A percentile compares a stretch with the other conserved stretches of the same genome.
Evolutionary conservation across 2,888 invertebrate genomes (phyloP).

Genomic region (Amphipoea oculea): DNA sequence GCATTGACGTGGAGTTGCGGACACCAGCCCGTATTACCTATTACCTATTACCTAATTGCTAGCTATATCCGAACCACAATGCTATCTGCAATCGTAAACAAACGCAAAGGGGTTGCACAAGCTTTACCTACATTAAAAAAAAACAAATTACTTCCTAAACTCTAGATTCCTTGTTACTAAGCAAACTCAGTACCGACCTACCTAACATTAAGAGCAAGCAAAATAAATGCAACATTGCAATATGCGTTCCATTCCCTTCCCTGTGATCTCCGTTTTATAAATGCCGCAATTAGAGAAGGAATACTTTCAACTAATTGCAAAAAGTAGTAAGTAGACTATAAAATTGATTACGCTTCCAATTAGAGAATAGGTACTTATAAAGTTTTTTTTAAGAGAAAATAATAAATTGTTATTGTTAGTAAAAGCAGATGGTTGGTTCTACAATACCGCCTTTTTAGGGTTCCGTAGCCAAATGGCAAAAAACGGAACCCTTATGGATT

Average conservation of each 20-base stretch:
- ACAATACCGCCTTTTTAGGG: too few relatives aligned
- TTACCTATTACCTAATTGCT: too few relatives aligned
- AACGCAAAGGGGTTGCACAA: not conserved
- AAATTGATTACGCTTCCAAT: constrained; percentile 47
- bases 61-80: not conserved
- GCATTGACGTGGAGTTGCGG: too few relatives aligned
- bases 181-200: not conserved
- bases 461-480: too few relatives aligned
- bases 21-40: too few relatives aligned
- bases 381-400: not conserved
- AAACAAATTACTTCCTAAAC: not conserved
- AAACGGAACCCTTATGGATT: too few relatives aligned
- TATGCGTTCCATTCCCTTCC: constrained; percentile 13
- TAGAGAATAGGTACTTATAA: constrained; percentile 1
- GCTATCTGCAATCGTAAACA: not conserved
- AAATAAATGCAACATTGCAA: constrained; percentile 19
- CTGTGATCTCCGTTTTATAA: constrained; percentile 43
- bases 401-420: not conserved
- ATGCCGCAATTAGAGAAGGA: constrained; percentile 48
- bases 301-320: constrained; percentile 51
- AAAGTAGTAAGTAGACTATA: constrained; percentile 23
- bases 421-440: not conserved
- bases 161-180: constrained; percentile 6
- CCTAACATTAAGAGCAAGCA: constrained; percentile 6
- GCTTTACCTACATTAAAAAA: not conserved